phyloP scores from a whole-genome alignment of 2,113 vertebrate genomes.

The Myotis davidii region DNA sequence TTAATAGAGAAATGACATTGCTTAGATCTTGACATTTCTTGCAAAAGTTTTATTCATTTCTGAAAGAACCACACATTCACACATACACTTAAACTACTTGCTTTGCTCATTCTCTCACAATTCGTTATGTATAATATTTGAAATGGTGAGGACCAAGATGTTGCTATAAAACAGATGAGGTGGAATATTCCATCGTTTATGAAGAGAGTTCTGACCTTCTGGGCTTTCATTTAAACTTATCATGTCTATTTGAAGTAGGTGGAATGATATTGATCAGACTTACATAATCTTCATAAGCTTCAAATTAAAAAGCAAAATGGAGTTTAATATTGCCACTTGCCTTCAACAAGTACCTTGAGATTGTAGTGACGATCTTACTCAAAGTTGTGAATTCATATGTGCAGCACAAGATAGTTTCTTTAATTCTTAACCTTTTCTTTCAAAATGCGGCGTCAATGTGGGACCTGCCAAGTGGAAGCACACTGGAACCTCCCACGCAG shows the following conservation, averaged over 20 bases:
- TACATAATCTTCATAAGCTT: conserved; percentile 17
- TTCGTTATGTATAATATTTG: background rate
- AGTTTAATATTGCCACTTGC: background rate
- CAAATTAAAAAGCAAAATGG: conserved; percentile 40
- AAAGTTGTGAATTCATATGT: background rate
- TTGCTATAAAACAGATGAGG: background rate
- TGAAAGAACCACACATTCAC: background rate
- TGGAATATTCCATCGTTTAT: background rate
- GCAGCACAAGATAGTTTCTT: background rate
- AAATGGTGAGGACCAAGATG: background rate
- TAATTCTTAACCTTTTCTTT: background rate
- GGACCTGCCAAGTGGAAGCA: background rate
- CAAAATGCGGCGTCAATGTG: background rate
- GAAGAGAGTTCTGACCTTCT: background rate
- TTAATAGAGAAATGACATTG: background rate
- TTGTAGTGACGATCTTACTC: background rate
- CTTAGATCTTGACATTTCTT: conserved; percentile 23
- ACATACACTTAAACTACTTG: background rate
- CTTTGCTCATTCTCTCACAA: background rate
- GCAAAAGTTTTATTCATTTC: conserved; percentile 9
- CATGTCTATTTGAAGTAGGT: background rate
- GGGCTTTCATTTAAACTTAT: conserved; percentile 43
- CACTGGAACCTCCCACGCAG: background rate
- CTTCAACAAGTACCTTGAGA: background rate
- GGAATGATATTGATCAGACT: conserved; percentile 1